Evolutionary conservation across 2,113 vertebrate species (phyloP), one percentile per base, ranked within the genome.

Genomic region (Taurulus bubalis): DNA sequence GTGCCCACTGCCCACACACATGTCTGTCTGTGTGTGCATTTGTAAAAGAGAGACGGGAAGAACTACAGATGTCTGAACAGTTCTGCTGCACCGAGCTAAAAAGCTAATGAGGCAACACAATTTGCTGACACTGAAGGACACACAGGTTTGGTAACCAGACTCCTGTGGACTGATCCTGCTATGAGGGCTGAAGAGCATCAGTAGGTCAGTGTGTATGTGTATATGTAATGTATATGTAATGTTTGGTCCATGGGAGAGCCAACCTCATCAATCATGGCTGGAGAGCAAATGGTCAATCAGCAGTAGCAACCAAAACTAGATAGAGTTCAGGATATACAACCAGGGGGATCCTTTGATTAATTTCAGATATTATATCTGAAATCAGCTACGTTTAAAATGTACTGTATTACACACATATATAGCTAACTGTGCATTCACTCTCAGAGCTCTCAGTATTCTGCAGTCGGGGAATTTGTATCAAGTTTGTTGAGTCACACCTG

Each of bases 101-200:
- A 72, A 55, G 51, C 80, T 82, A 82, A 80, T 76, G 72, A 85
- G 82, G 62, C 83, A 86, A 77, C 69, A 68, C 62, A 72, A 75
- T 69, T 84, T 83, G 26, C 70, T 87, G 47, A 75, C 78, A 64
- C 4, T 40, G 53, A 77, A 36, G 59, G 73, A 80, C 73, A 73
- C 45, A 79, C 51, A 70, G 47, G 56, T 55, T 82, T 68, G 65
- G 82, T 90, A 90, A 93, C 83, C 88, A 87, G 92, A 93, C 82
- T 90, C 77, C 24, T 49, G 82, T 65, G 30, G 74, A 86, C 24
- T 45, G 63, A 79, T 66, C 62, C 75, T 88, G 84, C 71, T 91
- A 81, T 86, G 65, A 85, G 77, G 85, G 85, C 67, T 79, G 82
- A 83, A 82, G 80, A 71, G 67, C 20, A 30, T 55, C 32, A 90